Evolutionary conservation across 2,797 vertebrate species (phyloP), one percentile per base, ranked within the genome.

Genomic region (Mionectes olivaceus): DNA sequence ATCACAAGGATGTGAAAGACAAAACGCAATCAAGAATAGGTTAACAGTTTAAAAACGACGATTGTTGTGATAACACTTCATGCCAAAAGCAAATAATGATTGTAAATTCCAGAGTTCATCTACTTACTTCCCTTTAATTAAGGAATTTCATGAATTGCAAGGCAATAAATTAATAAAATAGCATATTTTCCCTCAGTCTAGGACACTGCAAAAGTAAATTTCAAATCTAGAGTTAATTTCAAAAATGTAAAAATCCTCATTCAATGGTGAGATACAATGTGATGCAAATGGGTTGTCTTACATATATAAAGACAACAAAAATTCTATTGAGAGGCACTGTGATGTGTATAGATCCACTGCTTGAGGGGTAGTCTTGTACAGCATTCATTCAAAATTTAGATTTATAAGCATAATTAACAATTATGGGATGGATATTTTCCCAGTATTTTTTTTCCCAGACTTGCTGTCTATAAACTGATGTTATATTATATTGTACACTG

Each of bases 131-230:
- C 15, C 49, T 78, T 93, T 82, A 76, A 78, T 37, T 80, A 73
- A 64, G 60, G 73, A 61, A 68, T 95, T 86, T 71, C 33, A 44
- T 81, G 24, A 87, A 89, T 64, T 68, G 56, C 83, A 59, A 87
- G 68, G 46, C 28, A 87, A 95, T 83, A 88, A 37, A 82, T 81
- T 18, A 84, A 68, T 85, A 76, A 77, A 95, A 53, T 22, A 65
- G 10, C 3, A 0, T 25, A 25, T 67, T 53, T 16, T 1, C 2
- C 19, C 24, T 33, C 30, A 57, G 30, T 35, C 7, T 73, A 76
- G 19, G 64, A 35, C 8, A 33, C 15, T 30, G 35, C 43, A 56
- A 78, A 85, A 91, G 37, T 7, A 50, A 32, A 25, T 39, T 91
- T 87, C 49, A 90, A 83, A 89, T 60, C 60, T 63, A 32, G 69